Evolutionary conservation across 1,140 invertebrate species (phyloP).

Genomic region (Penaeus japonicus): DNA sequence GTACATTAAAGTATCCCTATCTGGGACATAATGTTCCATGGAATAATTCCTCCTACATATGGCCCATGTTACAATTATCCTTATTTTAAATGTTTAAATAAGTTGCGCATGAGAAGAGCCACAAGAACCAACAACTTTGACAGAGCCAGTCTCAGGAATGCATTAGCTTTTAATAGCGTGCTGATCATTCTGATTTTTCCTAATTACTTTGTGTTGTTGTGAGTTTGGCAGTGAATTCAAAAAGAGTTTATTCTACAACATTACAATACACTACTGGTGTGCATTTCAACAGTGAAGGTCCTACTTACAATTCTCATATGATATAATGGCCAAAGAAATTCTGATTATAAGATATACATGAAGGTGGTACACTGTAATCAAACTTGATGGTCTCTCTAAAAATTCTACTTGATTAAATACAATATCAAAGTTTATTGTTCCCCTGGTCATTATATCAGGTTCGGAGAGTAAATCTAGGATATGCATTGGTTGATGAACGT

Average conservation of each 20-base stretch:
- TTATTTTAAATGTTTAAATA: constrained; percentile 2
- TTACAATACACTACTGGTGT: constrained; percentile 38
- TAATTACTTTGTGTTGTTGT: constrained; percentile 39
- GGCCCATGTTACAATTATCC: constrained; percentile 20
- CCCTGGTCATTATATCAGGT: constrained; percentile 50
- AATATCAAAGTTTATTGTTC: constrained; percentile 51
- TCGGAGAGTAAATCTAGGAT: constrained; percentile 50
- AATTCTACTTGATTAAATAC: constrained; percentile 38
- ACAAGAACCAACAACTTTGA: background rate
- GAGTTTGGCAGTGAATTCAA: constrained; percentile 44
- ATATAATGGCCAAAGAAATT: constrained; percentile 53
- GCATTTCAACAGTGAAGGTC: constrained; percentile 49
- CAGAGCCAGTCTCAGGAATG: constrained; percentile 19
- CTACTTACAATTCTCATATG: constrained; percentile 37
- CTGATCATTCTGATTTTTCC: constrained; percentile 25
- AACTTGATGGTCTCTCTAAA: constrained; percentile 38
- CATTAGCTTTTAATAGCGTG: constrained; percentile 8
- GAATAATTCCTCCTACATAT: constrained; percentile 7
- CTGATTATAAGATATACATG: constrained; percentile 31
- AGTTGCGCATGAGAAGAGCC: background rate
- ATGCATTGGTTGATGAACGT: constrained; percentile 53
- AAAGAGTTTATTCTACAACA: constrained; percentile 22
- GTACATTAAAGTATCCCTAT: constrained; percentile 29
- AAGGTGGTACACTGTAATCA: constrained; percentile 37
- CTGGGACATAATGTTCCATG: constrained; percentile 17